Percentiles rank a stretch among this genome's conserved stretches.
Conservation (phyloP, 2,888 invertebrate species). For the Synanthedon tipuliformis region DNA sequence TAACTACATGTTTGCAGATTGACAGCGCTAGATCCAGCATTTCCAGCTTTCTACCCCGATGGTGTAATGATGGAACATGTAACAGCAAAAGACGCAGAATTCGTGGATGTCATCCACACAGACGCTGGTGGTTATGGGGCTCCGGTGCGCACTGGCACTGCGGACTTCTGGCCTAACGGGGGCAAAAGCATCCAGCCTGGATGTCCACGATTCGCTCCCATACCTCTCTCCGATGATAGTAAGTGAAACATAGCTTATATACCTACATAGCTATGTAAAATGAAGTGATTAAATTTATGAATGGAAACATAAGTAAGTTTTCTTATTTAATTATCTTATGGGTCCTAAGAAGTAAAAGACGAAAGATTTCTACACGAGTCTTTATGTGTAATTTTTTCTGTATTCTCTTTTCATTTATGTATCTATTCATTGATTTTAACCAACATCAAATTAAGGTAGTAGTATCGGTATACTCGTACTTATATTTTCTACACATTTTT, state of each 20-base stretch:
- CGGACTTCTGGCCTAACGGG: constrained; percentile 74
- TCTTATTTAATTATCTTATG: no score
- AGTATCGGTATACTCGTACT: background rate
- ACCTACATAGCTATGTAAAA: no score
- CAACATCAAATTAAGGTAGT: background rate
- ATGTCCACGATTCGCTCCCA: constrained; percentile 63
- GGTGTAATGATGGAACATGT: constrained; percentile 62
- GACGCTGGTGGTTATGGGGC: constrained; percentile 74
- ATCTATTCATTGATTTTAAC: background rate
- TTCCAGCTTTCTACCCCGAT: constrained; percentile 70
- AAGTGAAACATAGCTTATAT: no score
- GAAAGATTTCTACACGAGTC: no score
- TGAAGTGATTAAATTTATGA: no score
- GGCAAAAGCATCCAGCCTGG: constrained; percentile 72
- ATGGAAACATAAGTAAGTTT: no score
- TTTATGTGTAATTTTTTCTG: no score
- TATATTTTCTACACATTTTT: background rate
- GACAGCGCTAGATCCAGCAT: constrained; percentile 72
- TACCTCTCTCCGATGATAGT: constrained; percentile 65
- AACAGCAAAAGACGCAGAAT: constrained; percentile 64
- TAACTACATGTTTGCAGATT: constrained; percentile 40
- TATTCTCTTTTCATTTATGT: no score
- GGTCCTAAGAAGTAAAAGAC: no score
- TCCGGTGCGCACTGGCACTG: constrained; percentile 68
- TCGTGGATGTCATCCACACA: constrained; percentile 78